Conservation (phyloP, 2,113 vertebrate species). For the Tetraodon nigroviridis region DNA sequence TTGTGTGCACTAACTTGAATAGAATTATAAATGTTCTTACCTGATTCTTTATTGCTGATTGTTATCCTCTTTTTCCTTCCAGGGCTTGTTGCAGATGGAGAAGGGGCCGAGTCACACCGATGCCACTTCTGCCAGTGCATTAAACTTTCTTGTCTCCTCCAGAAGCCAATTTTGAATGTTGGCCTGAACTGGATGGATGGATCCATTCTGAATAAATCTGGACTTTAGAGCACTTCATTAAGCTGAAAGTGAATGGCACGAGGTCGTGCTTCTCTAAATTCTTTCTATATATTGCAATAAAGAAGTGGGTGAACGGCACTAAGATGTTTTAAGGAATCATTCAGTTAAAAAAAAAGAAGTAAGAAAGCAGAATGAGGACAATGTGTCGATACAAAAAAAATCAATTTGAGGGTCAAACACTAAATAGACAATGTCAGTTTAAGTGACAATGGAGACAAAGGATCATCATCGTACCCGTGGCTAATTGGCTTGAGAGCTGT, state of each 20-base stretch:
- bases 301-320: no score
- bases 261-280: no score
- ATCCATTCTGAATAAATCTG: background rate
- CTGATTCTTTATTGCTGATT: no score
- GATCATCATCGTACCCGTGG: conserved; percentile 33
- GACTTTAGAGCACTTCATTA: no score
- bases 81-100: no score
- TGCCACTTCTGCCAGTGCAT: background rate
- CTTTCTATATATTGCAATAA: no score
- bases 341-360: conserved; percentile 11
- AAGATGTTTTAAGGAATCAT: background rate
- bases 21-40: no score
- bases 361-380: conserved; percentile 14
- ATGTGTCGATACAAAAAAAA: background rate
- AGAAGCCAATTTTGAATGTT: background rate
- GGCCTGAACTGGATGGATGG: background rate
- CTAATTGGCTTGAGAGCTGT: conserved; percentile 22
- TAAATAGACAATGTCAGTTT: conserved; percentile 18
- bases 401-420: conserved; percentile 35
- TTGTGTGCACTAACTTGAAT: no score
- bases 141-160: background rate
- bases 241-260: no score
- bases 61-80: no score
- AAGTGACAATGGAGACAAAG: conserved; percentile 30
- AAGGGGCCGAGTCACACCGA: background rate